A percentile compares a stretch with the other conserved stretches of the same genome.
phyloP scores from a whole-genome alignment of 2,797 vertebrate species.

The Premnoplex brunnescens region DNA sequence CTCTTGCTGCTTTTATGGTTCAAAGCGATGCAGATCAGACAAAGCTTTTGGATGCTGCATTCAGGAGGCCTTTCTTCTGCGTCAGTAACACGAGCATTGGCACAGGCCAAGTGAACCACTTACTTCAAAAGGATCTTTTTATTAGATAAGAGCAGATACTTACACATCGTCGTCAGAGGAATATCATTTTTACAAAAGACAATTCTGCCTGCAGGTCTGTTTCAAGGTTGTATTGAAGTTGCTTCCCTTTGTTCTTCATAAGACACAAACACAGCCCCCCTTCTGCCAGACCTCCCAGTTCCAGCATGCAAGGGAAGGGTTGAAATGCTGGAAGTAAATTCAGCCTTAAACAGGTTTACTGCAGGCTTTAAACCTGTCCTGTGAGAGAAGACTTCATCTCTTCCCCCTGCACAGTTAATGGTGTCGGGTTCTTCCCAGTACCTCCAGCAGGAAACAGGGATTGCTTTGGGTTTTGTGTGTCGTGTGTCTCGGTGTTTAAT shows the following conservation, averaged over 20 bases:
- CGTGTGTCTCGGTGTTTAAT: neutral
- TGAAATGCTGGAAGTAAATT: neutral
- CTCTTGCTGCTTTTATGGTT: constrained; percentile 22
- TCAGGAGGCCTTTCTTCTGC: neutral
- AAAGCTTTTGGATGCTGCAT: neutral
- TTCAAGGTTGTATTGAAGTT: neutral
- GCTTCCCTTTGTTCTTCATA: constrained; percentile 25
- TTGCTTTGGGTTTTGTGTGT: neutral
- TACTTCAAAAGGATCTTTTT: constrained; percentile 32
- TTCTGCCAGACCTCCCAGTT: neutral
- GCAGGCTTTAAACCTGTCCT: neutral
- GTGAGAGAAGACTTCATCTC: neutral
- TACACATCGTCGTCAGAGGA: neutral
- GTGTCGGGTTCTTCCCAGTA: neutral
- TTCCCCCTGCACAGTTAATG: neutral
- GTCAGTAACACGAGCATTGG: neutral
- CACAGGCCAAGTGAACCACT: constrained; percentile 1
- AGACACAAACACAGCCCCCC: neutral
- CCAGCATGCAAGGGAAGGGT: neutral
- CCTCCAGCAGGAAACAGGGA: neutral
- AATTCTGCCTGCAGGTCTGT: neutral
- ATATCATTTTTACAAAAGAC: neutral
- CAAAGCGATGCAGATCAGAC: constrained; percentile 4
- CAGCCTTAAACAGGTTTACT: neutral
- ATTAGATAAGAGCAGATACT: constrained; percentile 33